Evolutionary conservation across 2,113 vertebrate genomes (phyloP).

Genomic region (Grallaria varia): DNA sequence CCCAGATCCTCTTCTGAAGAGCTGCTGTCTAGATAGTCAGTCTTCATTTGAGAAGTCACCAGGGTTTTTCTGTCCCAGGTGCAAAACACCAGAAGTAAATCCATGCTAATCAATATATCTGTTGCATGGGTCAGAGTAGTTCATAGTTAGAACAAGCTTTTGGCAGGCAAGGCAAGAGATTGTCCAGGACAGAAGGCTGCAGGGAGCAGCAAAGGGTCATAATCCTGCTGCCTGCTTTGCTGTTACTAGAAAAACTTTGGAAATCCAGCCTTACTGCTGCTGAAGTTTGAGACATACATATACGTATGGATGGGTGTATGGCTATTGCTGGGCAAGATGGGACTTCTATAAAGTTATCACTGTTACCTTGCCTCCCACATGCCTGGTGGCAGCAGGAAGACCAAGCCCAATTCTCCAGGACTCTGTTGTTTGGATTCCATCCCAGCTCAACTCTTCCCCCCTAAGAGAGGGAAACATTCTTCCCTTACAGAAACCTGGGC

Average conservation of each 20-base stretch:
- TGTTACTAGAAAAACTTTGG: neutral
- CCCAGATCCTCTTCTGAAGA: neutral
- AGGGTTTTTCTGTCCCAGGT: neutral
- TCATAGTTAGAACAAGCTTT: neutral
- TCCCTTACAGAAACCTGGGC: neutral
- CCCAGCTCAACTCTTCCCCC: neutral
- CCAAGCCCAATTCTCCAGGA: neutral
- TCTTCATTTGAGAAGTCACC: neutral
- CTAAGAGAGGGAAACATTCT: neutral
- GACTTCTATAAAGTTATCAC: neutral
- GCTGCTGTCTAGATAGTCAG: neutral
- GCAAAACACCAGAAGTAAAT: neutral
- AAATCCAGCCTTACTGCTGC: neutral
- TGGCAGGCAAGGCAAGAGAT: neutral
- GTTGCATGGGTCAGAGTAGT: neutral
- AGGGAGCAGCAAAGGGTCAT: neutral
- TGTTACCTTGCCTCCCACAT: neutral
- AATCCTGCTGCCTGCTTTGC: neutral
- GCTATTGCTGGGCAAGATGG: neutral
- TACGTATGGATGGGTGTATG: neutral
- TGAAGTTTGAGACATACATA: neutral
- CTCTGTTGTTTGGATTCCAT: neutral
- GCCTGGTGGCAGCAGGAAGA: neutral
- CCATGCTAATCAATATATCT: neutral
- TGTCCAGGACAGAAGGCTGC: neutral